Conservation (phyloP, 1,140 invertebrate species). For the Sesamia nonagrioides region DNA sequence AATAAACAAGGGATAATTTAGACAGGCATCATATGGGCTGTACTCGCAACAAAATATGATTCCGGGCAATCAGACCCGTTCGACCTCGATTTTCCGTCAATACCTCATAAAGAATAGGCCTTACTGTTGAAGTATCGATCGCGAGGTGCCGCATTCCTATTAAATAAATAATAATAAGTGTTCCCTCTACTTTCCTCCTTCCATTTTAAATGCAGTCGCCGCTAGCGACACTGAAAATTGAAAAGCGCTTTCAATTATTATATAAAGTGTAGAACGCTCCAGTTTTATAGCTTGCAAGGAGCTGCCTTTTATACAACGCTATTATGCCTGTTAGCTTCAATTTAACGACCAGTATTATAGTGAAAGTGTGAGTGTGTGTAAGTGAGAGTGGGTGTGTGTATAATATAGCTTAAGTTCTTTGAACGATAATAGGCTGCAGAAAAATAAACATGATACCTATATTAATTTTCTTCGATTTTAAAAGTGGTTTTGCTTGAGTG, state of each 20-base stretch:
- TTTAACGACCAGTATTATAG: background rate
- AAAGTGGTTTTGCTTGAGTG: constrained; percentile 18
- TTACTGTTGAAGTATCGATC: constrained; percentile 28
- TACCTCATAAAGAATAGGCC: constrained; percentile 15
- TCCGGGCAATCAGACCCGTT: background rate
- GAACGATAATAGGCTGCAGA: background rate
- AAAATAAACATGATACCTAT: background rate
- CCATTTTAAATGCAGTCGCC: constrained; percentile 12
- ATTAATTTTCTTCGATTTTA: constrained; percentile 7
- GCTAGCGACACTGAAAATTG: constrained; percentile 39
- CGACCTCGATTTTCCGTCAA: background rate
- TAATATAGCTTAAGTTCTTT: background rate
- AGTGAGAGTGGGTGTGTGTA: no score
- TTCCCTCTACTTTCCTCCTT: constrained; percentile 7
- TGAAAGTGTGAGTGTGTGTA: background rate
- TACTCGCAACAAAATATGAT: background rate
- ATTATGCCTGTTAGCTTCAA: constrained; percentile 1
- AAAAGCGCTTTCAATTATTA: constrained; percentile 41
- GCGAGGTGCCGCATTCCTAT: constrained; percentile 11
- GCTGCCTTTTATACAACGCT: background rate
- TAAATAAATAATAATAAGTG: constrained; percentile 46
- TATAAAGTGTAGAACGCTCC: constrained; percentile 19
- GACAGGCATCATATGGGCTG: background rate
- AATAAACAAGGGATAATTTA: background rate
- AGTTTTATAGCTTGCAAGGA: constrained; percentile 1